Percentiles rank a stretch among this genome's conserved stretches.
Conservation (phyloP, 2,113 vertebrate genomes). For the Eclectus roratus region DNA sequence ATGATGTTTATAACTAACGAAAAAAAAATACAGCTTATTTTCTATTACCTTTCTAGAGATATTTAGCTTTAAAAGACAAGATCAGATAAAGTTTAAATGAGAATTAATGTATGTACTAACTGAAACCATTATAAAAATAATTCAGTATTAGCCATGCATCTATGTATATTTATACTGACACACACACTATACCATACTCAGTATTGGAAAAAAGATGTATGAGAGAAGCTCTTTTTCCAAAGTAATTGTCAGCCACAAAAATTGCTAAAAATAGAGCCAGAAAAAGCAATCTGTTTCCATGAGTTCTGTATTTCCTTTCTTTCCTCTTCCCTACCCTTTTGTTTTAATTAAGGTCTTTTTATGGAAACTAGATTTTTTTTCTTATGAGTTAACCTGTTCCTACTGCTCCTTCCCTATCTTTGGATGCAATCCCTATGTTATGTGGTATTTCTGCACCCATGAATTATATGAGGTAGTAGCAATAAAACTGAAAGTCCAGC, state of each 20-base stretch:
- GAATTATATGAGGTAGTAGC: not conserved
- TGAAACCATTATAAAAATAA: not conserved
- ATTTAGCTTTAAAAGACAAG: not conserved
- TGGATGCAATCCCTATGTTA: not conserved
- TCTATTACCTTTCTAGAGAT: not conserved
- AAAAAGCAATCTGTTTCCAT: not conserved
- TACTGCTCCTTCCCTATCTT: not conserved
- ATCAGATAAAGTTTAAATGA: not conserved
- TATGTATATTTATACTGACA: not conserved
- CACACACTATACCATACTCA: not conserved
- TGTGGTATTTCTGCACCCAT: not conserved
- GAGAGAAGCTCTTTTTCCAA: not conserved
- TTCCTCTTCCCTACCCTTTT: not conserved
- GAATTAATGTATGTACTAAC: not conserved
- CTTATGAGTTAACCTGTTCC: not conserved
- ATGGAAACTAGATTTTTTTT: not conserved
- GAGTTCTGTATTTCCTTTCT: not conserved
- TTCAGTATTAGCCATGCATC: not conserved
- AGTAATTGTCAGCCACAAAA: not conserved
- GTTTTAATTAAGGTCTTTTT: not conserved
- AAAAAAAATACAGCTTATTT: not conserved
- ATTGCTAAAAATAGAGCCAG: not conserved
- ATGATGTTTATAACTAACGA: not conserved
- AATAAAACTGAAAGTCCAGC: not conserved
- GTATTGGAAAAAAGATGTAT: not conserved